Conservation (phyloP, 2,888 invertebrate genomes). For the Malthinus seriepunctatus region DNA sequence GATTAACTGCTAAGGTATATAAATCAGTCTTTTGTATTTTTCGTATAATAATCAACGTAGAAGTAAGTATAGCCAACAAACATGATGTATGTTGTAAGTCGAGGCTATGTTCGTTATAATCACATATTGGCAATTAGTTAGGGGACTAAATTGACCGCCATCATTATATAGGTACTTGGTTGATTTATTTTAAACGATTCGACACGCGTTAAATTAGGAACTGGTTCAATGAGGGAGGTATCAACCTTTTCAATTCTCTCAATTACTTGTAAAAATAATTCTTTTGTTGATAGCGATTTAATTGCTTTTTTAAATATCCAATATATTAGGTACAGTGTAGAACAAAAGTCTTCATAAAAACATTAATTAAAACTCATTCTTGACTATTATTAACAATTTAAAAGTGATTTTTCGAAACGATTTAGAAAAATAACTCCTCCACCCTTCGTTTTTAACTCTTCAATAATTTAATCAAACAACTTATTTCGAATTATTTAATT, state of each 20-base stretch:
- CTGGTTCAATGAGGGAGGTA: constrained; percentile 32
- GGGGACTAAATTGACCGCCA: constrained; percentile 55
- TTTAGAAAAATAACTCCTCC: too few relatives aligned
- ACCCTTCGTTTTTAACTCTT: too few relatives aligned
- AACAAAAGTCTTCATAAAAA: too few relatives aligned
- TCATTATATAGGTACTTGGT: constrained; percentile 51
- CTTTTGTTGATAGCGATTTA: too few relatives aligned
- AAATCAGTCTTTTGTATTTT: constrained; percentile 44
- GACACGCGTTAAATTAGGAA: constrained; percentile 53
- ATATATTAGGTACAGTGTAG: too few relatives aligned
- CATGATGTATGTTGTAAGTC: constrained; percentile 48
- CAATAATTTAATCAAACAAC: too few relatives aligned
- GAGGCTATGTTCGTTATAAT: constrained; percentile 53
- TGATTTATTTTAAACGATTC: constrained; percentile 55
- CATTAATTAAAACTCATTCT: too few relatives aligned
- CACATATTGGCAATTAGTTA: constrained; percentile 56
- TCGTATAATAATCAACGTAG: constrained; percentile 42
- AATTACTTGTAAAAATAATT: constrained; percentile 1
- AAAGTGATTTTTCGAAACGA: too few relatives aligned
- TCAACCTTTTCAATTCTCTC: constrained; percentile 22
- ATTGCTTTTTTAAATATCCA: too few relatives aligned
- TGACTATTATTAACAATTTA: too few relatives aligned
- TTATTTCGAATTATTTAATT: too few relatives aligned
- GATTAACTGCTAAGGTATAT: constrained; percentile 45
- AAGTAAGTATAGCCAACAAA: constrained; percentile 31